Percentiles rank a stretch among this genome's conserved stretches.
phyloP scores from a whole-genome alignment of 1,140 invertebrate species.

The Caenorhabditis tropicalis region DNA sequence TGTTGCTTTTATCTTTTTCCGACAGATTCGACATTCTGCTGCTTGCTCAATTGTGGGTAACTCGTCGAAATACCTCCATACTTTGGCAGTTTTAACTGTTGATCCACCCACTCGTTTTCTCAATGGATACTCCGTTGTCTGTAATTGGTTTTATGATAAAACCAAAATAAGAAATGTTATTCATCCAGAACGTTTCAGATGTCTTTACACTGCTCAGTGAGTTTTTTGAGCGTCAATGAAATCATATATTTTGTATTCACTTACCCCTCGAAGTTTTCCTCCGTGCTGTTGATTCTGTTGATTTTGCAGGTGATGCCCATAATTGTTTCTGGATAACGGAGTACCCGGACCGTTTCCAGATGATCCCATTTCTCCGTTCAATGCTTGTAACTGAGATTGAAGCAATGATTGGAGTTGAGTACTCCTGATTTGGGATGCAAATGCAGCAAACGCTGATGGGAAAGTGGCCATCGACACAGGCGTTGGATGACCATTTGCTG shows the following conservation, averaged over 20 bases:
- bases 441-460: slow-evolving; percentile 48
- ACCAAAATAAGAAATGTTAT: too few species aligned
- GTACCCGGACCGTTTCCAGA: slow-evolving; percentile 15
- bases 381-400: slow-evolving; percentile 45
- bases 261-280: slow-evolving; percentile 21
- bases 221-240: too few species aligned
- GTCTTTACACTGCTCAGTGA: too few species aligned
- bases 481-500: not conserved
- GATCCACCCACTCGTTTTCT: slow-evolving; percentile 53
- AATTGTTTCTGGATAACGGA: slow-evolving; percentile 40
- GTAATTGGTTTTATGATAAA: not conserved
- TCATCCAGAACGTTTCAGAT: too few species aligned
- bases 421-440: slow-evolving; percentile 32
- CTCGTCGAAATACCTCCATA: slow-evolving; percentile 59
- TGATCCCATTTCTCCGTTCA: not conserved
- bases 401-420: slow-evolving; percentile 47
- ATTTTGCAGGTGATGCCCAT: not conserved
- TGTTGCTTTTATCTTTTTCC: slow-evolving; percentile 59
- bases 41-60: slow-evolving; percentile 56
- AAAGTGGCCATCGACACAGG: slow-evolving; percentile 25
- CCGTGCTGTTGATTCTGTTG: not conserved
- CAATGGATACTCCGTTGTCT: slow-evolving; percentile 17
- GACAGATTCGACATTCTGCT: slow-evolving; percentile 53
- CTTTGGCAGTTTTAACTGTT: slow-evolving; percentile 58
- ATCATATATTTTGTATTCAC: too few species aligned